phyloP scores from a whole-genome alignment of 2,888 invertebrate species.

The Helicoverpa assulta region DNA sequence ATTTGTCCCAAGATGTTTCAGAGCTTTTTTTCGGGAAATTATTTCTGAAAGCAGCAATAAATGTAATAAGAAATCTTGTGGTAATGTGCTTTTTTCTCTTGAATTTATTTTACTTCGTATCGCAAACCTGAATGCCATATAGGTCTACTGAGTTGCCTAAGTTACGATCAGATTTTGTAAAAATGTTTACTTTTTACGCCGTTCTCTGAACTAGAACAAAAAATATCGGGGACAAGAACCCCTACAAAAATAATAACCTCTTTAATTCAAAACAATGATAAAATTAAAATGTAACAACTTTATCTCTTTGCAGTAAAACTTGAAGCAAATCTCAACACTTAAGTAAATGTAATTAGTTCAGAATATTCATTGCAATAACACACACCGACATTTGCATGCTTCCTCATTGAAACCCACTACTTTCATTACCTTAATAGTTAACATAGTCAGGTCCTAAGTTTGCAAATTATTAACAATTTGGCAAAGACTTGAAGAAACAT shows the following conservation, averaged over 20 bases:
- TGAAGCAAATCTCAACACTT: background rate
- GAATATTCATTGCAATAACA: conserved; percentile 7
- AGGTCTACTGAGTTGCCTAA: too few relatives aligned
- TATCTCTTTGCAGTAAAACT: background rate
- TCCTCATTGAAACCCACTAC: background rate
- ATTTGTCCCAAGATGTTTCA: conserved; percentile 11
- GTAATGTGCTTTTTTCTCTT: too few relatives aligned
- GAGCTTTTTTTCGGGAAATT: conserved; percentile 22
- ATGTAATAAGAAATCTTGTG: conserved; percentile 10
- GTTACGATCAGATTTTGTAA: too few relatives aligned
- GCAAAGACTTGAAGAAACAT: background rate
- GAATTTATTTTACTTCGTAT: too few relatives aligned
- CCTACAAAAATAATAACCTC: too few relatives aligned
- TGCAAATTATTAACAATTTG: background rate
- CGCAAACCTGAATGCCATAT: too few relatives aligned
- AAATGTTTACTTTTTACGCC: too few relatives aligned
- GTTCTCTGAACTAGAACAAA: too few relatives aligned
- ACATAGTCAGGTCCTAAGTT: background rate
- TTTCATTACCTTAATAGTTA: background rate
- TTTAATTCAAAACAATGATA: too few relatives aligned
- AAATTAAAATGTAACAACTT: background rate
- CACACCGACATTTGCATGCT: background rate
- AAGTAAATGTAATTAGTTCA: background rate
- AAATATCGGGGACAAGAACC: too few relatives aligned
- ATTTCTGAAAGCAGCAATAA: conserved; percentile 6